phyloP scores from a whole-genome alignment of 2,113 vertebrate genomes.

The Scytalopus superciliaris region DNA sequence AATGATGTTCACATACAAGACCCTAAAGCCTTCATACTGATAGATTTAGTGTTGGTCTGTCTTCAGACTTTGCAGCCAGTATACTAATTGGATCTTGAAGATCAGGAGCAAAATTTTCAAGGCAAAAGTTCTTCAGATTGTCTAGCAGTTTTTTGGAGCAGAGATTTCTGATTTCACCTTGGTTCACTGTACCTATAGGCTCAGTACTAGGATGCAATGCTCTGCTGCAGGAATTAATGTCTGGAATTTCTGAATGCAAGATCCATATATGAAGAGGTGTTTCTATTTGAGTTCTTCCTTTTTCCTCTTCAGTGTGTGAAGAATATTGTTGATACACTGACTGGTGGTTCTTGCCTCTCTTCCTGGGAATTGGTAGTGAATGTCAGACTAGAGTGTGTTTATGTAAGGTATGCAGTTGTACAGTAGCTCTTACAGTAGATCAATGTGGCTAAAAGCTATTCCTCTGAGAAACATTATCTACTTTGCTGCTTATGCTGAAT shows the following conservation, averaged over 20 bases:
- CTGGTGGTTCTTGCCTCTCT: not conserved
- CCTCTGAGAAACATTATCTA: not conserved
- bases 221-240: not conserved
- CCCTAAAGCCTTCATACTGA: not conserved
- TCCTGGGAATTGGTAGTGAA: not conserved
- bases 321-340: not conserved
- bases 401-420: fast-evolving
- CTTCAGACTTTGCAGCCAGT: not conserved
- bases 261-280: not conserved
- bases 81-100: not conserved
- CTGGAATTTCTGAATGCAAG: not conserved
- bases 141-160: not conserved
- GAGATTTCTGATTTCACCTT: not conserved
- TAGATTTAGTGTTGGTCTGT: not conserved
- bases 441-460: not conserved
- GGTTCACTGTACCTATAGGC: fast-evolving
- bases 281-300: not conserved
- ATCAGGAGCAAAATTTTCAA: not conserved
- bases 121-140: not conserved
- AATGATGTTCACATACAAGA: fast-evolving
- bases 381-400: not conserved
- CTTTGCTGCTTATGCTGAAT: not conserved
- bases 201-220: not conserved
- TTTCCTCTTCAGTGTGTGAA: not conserved
- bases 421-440: not conserved